Evolutionary conservation across 2,888 invertebrate genomes (phyloP), one percentile per base, ranked within the genome.

Genomic region (Rhaphigaster nebulosa): DNA sequence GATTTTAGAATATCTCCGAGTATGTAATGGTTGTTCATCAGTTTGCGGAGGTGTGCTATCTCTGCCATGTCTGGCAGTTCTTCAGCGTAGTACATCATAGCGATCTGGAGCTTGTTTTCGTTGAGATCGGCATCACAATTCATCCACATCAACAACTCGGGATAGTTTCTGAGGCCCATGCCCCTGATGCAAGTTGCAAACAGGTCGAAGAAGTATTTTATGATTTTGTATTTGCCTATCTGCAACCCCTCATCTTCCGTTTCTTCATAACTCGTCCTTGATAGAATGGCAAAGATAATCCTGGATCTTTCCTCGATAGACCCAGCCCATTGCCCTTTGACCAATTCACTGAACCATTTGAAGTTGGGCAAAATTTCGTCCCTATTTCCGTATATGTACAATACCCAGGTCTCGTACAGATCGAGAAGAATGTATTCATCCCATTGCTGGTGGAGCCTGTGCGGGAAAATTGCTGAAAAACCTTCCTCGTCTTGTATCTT

Each of bases 91-190:
- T n/a, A 84, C 13, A 3, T 84, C 13, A 84, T 45, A 12, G 84
- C 84, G 1, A 84, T 41, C 4, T 23, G 26, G 15, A 84, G 84
- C 26, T 84, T 84, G 45, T n/a, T 41, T 15, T 84, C 84, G 41
- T 50, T 84, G 13, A 84, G 13, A 45, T 84, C 84, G 45, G 84
- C 84, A n/a, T 84, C 45, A n/a, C 84, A 26, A 15, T n/a, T 45
- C 84, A 84, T 50, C 84, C 84, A 84, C 84, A 45, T 84, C 26
- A 84, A 13, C n/a, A 84, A 15, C 45, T 84, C 84, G 45, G 84
- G 45, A n/a, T 45, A 10, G 84, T 84, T 84, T 4, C 20, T 45
- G 13, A 45, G 29, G n/a, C 84, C n/a, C 84, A 84, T 45, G 1
- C n/a, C 84, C 18, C 84, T 34, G 26, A 84, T 26, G 84, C n/a